Percentiles rank a stretch among this genome's conserved stretches.
phyloP scores from a whole-genome alignment of 2,797 vertebrate genomes.

The Ceryle rudis region DNA sequence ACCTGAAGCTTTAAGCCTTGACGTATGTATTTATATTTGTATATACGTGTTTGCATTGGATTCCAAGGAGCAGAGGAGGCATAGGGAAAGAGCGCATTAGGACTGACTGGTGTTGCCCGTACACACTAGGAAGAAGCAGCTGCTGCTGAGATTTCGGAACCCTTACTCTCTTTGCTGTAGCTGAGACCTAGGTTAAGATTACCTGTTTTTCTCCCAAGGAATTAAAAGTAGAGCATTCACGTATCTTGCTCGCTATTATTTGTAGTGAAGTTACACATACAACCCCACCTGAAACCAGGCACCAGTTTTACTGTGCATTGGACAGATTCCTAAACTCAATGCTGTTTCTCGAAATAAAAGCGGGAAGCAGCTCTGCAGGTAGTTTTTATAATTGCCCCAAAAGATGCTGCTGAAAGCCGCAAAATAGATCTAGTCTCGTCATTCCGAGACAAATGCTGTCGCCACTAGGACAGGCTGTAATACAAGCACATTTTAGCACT shows the following conservation, averaged over 20 bases:
- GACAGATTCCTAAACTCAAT: neutral
- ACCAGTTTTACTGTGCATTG: neutral
- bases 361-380: neutral
- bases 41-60: neutral
- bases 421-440: neutral
- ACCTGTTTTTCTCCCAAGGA: neutral
- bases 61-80: neutral
- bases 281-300: neutral
- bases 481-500: neutral
- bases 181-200: neutral
- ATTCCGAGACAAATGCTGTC: neutral
- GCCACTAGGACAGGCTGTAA: neutral
- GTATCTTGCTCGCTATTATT: neutral
- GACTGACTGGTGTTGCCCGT: fast-evolving
- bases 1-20: neutral
- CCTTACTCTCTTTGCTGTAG: neutral
- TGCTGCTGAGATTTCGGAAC: neutral
- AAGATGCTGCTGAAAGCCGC: neutral
- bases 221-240: neutral
- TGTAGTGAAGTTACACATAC: neutral
- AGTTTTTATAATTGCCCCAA: neutral
- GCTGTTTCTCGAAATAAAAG: neutral
- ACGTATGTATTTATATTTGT: neutral
- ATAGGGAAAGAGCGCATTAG: neutral
- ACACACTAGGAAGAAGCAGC: neutral